A percentile compares a stretch with the other conserved stretches of the same genome.
phyloP scores from a whole-genome alignment of 2,113 vertebrate genomes.

The human (Homo sapiens) region GRCh38 chr12:114345501-114346000 shows the following conservation, averaged over 20 bases:
- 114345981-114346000: no score
- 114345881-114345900: not conserved
- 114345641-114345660: not conserved
- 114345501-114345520: not conserved
- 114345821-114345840: not conserved
- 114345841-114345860: no score
- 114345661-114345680: not conserved
- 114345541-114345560: not conserved
- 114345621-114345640: not conserved
- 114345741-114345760: not conserved
- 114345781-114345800: not conserved
- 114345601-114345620: not conserved
- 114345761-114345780: not conserved
- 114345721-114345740: no score
- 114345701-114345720: not conserved
- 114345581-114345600: no score
- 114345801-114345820: not conserved
- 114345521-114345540: not conserved
- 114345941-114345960: no score
- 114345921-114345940: not conserved
- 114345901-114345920: not conserved
- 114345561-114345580: not conserved
- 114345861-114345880: not conserved
- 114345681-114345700: not conserved
- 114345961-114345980: not conserved